Evolutionary conservation across 2,888 invertebrate species (phyloP), one percentile per base, ranked within the genome.

Genomic region (Platyscelio sp.): DNA sequence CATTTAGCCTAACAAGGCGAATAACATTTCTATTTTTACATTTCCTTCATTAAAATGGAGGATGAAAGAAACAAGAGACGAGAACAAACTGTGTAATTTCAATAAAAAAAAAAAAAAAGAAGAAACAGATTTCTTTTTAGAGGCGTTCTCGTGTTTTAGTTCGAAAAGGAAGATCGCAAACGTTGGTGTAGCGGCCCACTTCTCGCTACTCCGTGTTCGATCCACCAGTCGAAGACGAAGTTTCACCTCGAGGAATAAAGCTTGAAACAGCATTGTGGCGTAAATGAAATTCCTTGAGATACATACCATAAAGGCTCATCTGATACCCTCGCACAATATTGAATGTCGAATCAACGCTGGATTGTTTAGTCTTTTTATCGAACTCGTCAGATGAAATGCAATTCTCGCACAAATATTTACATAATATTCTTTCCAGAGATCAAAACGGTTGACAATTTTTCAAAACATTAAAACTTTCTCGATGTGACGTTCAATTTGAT

Each of bases 271-370:
- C 71, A 71, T 71, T 79, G 78, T 60, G 49, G 79, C 60, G 72
- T 67, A 79, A 65, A 72, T 79, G 72, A 65, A 72, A 79, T 79
- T 76, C 63, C 74, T 80, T 27, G 65, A 38, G 80, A 80, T 72
- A 67, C 80, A 72, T 65, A 49, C 46, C 38, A 60, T 74, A 60
- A 67, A 68, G 49, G 65, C 70, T 72, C 51, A 72, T 79, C 49
- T 58, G 58, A 71, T 63, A 72, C 40, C 13, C 46, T 20, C 7
- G 33, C 15, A 26, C 67, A 67, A 80, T 72, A 80, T 72, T 67
- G 72, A 68, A 74, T 67, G 80, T 67, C 60, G 65, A 72, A 71
- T 79, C 51, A 63, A 65, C 79, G 49, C 20, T 33, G 18, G 46
- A 60, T 75, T 71, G 58, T 60, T 22, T 51, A 15, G 18, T 33